Evolutionary conservation across 1,140 invertebrate species (phyloP), one percentile per base, ranked within the genome.

Genomic region (Elymnias hypermnestra): DNA sequence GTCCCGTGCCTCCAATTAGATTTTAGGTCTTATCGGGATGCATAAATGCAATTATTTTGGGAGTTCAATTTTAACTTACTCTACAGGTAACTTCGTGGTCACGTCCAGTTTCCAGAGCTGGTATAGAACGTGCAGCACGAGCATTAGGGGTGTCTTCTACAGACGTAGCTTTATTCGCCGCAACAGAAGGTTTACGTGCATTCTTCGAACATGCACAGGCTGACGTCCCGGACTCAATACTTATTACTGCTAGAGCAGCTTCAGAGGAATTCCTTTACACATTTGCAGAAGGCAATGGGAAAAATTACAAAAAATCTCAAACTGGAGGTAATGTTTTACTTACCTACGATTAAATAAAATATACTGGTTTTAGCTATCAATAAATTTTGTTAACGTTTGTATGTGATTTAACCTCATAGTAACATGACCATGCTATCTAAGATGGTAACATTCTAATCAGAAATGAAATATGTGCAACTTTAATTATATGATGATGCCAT

Each of bases 81-180:
- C 50, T 47, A 1, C 33, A 83, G 79, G 91, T 93, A 1, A 89
- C 94, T 1, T 89, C 91, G 2, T 95, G 94, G 90, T 93, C 93
- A 0, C 89, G 91, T 0, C 89, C 91, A 0, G 88, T 95, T 1
- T 46, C 76, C 3, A 75, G 66, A 1, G 64, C 58, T 0, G 73
- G 88, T 18, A 71, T 91, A 2, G 81, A 81, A 23, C 84, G 87
- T 31, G 90, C 92, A 12, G 88, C 90, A 0, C 87, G 82, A 10
- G 87, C 88, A 2, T 88, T 90, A 0, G 89, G 90, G 1, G 89
- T 92, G 0, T 88, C 90, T 0, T 90, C 92, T 17, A 90, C 91
- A 0, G 93, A 94, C 57, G 88, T 94, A 5, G 81, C 91, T 0
- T 72, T 94, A 2, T 88, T 89, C 8, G 89, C 90, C 1, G 85